Percentiles rank a stretch among this genome's conserved stretches.
phyloP scores from a whole-genome alignment of 2,113 vertebrate species.

The Hydrochoerus hydrochaeris region DNA sequence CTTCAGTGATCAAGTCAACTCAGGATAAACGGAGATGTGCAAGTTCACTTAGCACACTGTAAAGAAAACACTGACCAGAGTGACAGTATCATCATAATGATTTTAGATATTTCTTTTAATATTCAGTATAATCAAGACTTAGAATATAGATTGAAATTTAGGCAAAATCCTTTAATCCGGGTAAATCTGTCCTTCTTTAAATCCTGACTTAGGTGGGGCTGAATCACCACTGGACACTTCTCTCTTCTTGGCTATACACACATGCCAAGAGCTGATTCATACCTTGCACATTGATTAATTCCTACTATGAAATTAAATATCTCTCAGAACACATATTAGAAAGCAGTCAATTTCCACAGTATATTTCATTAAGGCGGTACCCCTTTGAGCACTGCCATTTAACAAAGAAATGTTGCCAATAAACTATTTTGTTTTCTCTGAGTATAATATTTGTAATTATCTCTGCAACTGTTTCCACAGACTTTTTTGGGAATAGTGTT shows the following conservation, averaged over 20 bases:
- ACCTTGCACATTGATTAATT: background rate
- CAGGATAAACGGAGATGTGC: background rate
- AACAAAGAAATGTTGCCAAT: constrained; percentile 22
- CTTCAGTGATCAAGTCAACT: background rate
- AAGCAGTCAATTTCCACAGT: background rate
- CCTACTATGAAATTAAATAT: constrained; percentile 45
- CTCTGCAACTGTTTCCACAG: background rate
- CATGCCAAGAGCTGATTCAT: background rate
- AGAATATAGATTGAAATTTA: background rate
- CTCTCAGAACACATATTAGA: constrained; percentile 1
- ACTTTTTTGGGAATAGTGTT: background rate
- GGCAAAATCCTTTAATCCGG: background rate
- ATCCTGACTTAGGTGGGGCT: background rate
- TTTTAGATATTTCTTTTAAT: background rate
- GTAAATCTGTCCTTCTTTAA: background rate
- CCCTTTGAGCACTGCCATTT: background rate
- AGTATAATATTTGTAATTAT: constrained; percentile 35
- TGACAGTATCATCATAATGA: background rate
- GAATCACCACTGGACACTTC: background rate
- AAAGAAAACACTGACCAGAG: background rate
- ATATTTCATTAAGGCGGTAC: background rate
- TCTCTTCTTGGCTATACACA: background rate
- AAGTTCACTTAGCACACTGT: background rate
- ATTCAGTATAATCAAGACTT: background rate
- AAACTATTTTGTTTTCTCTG: background rate